Base-by-base conservation (phyloP, 64 coral and sea anemone species). In the Pocillopora damicornis region DNA sequence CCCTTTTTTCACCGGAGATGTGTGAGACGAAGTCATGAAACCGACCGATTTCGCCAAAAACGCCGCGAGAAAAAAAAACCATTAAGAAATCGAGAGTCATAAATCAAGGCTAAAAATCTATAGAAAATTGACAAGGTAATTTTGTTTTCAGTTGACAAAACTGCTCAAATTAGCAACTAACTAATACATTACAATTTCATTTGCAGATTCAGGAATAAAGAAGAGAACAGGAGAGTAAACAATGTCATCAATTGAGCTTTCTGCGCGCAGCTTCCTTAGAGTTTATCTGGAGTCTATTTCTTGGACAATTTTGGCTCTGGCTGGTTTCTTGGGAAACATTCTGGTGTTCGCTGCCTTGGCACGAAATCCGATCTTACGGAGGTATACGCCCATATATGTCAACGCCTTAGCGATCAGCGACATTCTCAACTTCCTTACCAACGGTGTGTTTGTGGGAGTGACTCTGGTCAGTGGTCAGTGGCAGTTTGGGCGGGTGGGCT, bases 261-360 rank as follows among this genome's bases (percentile, higher is more conserved):
- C 79, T 5, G 26, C 79, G 8, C 79, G 79, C 12, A 63, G 25
- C 30, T 5, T 81, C 8, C 12, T 15, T 0, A 60, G 79, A 25
- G 79, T 81, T 1, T 30, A 15, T 81, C 20, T 81, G n/a, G 79
- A 81, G 37, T 81, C 60, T 7, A 0, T 38, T 18, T 81, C 61
- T 1, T 81, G 79, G 79, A 81, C 61, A 63, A 3, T 64, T 15
- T 20, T 81, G n/a, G 79, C 79, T 15, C 15, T 30, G 12, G 34
- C 79, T 38, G 79, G 60, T 81, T 61, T 81, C 60, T 61, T 81
- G 9, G 79, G 79, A 23, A 81, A 81, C 30, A 64, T 81, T 26
- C 9, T 63, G 14, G 79, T 81, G 60, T 64, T 26, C 14, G 35
- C 37, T 16, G 79, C 79, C 14, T 81, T 81, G 4, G 13, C 36